Evolutionary conservation across 1,140 invertebrate genomes (phyloP).

Genomic region (Cepaea nemoralis): DNA sequence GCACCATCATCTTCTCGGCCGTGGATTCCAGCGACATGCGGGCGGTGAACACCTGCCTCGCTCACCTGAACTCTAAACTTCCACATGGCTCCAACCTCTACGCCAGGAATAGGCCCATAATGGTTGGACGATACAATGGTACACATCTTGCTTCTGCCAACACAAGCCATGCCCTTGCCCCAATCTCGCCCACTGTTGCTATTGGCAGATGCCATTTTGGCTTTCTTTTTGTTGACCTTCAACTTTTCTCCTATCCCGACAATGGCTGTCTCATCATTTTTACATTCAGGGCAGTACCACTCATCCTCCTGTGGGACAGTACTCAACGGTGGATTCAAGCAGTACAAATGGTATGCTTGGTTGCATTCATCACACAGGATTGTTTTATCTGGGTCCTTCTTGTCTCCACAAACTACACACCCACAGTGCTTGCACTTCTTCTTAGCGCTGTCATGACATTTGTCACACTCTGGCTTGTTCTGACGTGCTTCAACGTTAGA

Average conservation of each 20-base stretch:
- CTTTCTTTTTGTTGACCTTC: slow-evolving; percentile 80
- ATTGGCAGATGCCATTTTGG: slow-evolving; percentile 76
- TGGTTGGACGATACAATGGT: slow-evolving; percentile 82
- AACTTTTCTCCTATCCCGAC: slow-evolving; percentile 83
- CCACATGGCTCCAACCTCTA: slow-evolving; percentile 89
- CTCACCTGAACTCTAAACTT: slow-evolving; percentile 86
- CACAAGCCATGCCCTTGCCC: slow-evolving; percentile 90
- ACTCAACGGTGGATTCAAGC: slow-evolving; percentile 92
- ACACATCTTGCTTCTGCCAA: slow-evolving; percentile 80
- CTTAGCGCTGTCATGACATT: slow-evolving; percentile 79
- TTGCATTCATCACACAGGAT: slow-evolving; percentile 99
- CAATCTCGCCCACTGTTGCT: slow-evolving; percentile 77
- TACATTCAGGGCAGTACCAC: slow-evolving; percentile 86
- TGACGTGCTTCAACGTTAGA: slow-evolving; percentile 45
- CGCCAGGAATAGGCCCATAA: slow-evolving; percentile 85
- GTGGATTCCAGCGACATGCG: slow-evolving; percentile 87
- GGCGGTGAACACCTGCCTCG: slow-evolving; percentile 86
- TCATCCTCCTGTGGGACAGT: slow-evolving; percentile 86
- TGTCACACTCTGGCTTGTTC: slow-evolving; percentile 73
- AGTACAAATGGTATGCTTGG: slow-evolving; percentile 98
- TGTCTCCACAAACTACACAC: slow-evolving; percentile 81
- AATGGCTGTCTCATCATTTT: slow-evolving; percentile 82
- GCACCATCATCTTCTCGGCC: slow-evolving; percentile 85
- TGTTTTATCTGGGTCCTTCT: slow-evolving; percentile 80
- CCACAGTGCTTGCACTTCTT: slow-evolving; percentile 83